Base-by-base conservation (phyloP, 2,888 invertebrate genomes). In the Lysandra coridon region DNA sequence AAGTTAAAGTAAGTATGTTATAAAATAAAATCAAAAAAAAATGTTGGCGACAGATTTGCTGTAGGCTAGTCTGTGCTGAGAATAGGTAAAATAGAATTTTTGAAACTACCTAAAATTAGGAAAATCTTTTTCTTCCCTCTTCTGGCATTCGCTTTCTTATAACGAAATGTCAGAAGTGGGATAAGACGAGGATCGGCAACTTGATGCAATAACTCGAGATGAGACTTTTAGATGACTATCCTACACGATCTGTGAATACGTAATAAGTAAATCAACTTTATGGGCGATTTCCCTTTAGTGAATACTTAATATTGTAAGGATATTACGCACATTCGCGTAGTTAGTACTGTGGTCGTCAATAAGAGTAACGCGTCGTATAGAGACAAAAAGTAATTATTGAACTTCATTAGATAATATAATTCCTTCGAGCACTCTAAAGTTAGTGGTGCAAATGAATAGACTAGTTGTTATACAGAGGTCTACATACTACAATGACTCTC, bases 281-380 rank as follows among this genome's bases (percentile, higher is more conserved):
- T 73, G 73, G 78, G 79, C 77, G 78, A 80, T 79, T 80, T 77
- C 81, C 80, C 44, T 75, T 78, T 80, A 78, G 80, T 82, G 78
- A 79, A 78, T 79, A 80, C 78, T 78, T 69, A 53, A 75, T 87
- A 87, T 89, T 88, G 85, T 85, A 87, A 91, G 90, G 88, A 88
- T 90, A 87, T 91, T 90, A 86, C 94, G 94, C 94, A 94, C 94
- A 94, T 90, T 92, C 91, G 93, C 92, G 91, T 93, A 93, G 90
- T 87, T 93, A 92, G 90, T 92, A 92, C 91, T 93, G 92, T 93
- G 93, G 93, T 93, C 92, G 89, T 90, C 91, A 88, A 86, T 90
- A 74, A 79, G 44, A 44, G 88, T 89, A 88, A 88, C 84, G 83
- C 86, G 85, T 86, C 84, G 84, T 85, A 85, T 85, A 86, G 85